Base-by-base conservation (phyloP, 2,797 vertebrate genomes). In the Steatocranus sp. region DNA sequence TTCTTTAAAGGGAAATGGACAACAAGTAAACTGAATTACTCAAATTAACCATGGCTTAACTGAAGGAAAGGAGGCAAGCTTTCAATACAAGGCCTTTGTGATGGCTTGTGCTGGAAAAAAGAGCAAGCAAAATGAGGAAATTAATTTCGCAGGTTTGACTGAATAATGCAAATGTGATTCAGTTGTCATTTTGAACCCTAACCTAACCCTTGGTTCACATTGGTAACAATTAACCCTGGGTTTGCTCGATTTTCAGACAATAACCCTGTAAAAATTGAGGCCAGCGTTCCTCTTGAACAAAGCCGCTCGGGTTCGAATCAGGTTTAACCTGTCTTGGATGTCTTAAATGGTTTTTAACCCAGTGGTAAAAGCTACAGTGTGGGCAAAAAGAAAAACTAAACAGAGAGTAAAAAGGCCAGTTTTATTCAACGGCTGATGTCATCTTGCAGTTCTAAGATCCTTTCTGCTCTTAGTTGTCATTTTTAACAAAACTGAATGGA, bases 181-280 rank as follows among this genome's bases (percentile, higher is more conserved):
- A 20, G 17, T 27, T 83, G 73, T 79, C 77, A 78, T 70, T 85
- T 74, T 81, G 7, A 80, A 81, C 48, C 76, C 32, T 46, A n/a
- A 79, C 76, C 32, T 46, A n/a, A 79, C 84, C 53, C 15, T 15
- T 14, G 11, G 80, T 85, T 27, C 78, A 68, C 63, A 48, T n/a
- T 12, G 53, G 46, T 79, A 81, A 74, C 68, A 90, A 83, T 91
- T 89, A 88, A 89, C 85, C 78, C 78, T 3, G 18, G 38, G 43
- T 81, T 82, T 88, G 77, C 63, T 75, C 49, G 8, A 80, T 85
- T 89, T 86, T 87, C 46, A 70, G 36, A 78, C 36, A 53, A 79
- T 86, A 88, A 86, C 74, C 80, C 66, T 75, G 25, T 76, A 82
- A 84, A 90, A 77, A 91, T 87, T 86, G 86, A 76, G 89, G 80